Percentiles rank a stretch among this genome's conserved stretches.
These are phyloP conservation scores for Anorthoa munda DNA, from an alignment of 2,888 invertebrate genomes.

Conservation along the genomic window DNA sequence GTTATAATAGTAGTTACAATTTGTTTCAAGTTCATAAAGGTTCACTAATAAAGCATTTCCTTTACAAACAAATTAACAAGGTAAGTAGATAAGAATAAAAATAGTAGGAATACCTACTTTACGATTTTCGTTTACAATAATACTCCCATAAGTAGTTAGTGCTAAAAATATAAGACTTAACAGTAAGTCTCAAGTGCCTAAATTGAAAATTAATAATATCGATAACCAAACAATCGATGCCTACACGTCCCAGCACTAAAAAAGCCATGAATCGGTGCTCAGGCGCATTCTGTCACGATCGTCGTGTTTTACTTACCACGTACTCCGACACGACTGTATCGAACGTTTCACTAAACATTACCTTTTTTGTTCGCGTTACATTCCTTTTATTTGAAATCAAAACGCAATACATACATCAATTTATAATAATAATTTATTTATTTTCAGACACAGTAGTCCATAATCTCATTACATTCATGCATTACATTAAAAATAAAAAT, in stretches of 20 bases:
- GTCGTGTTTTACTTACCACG: constrained; percentile 67
- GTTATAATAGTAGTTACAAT: too few species aligned
- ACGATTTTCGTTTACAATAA: background rate
- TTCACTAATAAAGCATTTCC: too few species aligned
- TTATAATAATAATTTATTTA: too few species aligned
- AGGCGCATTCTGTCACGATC: constrained; percentile 85
- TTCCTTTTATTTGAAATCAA: constrained; percentile 29
- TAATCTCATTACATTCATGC: too few species aligned
- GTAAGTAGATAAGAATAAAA: background rate
- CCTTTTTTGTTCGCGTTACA: constrained; percentile 44
- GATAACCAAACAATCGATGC: constrained; percentile 48
- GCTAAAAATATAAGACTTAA: background rate
- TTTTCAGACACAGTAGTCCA: too few species aligned
- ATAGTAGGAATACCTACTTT: too few species aligned
- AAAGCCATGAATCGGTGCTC: constrained; percentile 68
- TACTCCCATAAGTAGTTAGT: background rate
- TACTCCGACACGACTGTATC: constrained; percentile 58
- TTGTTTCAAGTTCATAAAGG: too few species aligned
- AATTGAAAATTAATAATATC: constrained; percentile 15
- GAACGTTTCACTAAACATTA: constrained; percentile 57
- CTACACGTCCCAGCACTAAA: constrained; percentile 63
- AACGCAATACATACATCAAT: constrained; percentile 30
- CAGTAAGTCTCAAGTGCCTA: background rate
- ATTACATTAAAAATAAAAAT: too few species aligned
- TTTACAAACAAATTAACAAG: too few species aligned